phyloP scores from a whole-genome alignment of 2,888 invertebrate genomes.

The Acronicta aceris region DNA sequence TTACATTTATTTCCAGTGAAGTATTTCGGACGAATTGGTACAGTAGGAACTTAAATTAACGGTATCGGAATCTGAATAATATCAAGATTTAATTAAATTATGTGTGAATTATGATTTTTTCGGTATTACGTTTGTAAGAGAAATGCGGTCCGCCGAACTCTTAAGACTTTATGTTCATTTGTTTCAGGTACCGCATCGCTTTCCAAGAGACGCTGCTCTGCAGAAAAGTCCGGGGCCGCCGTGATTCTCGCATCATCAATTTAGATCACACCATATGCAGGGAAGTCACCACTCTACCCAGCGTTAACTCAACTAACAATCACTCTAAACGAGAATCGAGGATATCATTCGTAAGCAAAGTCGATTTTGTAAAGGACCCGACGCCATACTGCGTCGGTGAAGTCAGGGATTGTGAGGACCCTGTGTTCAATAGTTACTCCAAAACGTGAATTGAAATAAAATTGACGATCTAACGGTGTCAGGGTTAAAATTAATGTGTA shows the following conservation, averaged over 20 bases:
- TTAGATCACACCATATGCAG: constrained; percentile 85
- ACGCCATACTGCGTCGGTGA: constrained; percentile 68
- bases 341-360: constrained; percentile 73
- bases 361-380: constrained; percentile 78
- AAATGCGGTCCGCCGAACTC: too few species aligned
- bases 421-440: constrained; percentile 60
- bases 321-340: constrained; percentile 68
- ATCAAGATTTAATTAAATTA: too few species aligned
- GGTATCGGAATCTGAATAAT: too few species aligned
- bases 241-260: constrained; percentile 82
- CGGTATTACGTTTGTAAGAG: too few species aligned
- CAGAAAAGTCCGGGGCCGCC: constrained; percentile 72
- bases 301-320: constrained; percentile 65
- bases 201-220: constrained; percentile 93
- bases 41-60: too few species aligned
- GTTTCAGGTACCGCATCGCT: constrained; percentile 92
- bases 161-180: constrained; percentile 8
- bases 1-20: too few species aligned
- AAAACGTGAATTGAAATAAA: constrained; percentile 2
- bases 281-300: constrained; percentile 79
- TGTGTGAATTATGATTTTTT: too few species aligned
- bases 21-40: too few species aligned
- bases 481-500: constrained; percentile 4
- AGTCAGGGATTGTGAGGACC: constrained; percentile 55
- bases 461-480: constrained; percentile 1